A percentile compares a stretch with the other conserved stretches of the same genome.
These are phyloP conservation scores for Protonibea diacanthus DNA, from an alignment of 2,797 vertebrate genomes.

Conservation along the genomic window DNA sequence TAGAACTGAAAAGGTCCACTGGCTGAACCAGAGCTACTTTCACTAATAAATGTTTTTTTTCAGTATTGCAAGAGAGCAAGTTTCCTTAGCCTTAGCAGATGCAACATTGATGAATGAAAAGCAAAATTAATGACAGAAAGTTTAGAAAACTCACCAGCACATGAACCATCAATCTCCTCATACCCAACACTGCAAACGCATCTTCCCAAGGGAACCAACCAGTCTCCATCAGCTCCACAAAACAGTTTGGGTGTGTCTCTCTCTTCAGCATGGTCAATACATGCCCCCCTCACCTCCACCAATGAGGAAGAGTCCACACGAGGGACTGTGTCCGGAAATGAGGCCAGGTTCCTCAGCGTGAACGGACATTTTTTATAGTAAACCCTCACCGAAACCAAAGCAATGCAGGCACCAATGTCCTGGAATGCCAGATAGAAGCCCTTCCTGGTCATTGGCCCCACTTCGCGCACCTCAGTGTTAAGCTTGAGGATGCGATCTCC, in stretches of 20 bases:
- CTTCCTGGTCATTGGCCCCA: conserved; percentile 92
- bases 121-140: not conserved
- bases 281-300: conserved; percentile 96
- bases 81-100: not conserved
- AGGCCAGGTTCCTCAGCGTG: conserved; percentile 92
- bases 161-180: conserved; percentile 92
- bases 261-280: conserved; percentile 94
- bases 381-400: conserved; percentile 93
- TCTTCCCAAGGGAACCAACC: conserved; percentile 94
- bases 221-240: conserved; percentile 96
- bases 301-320: conserved; percentile 95
- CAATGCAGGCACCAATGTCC: conserved; percentile 97
- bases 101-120: not conserved
- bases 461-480: conserved; percentile 95
- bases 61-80: not conserved
- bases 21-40: not conserved
- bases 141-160: conserved; percentile 88
- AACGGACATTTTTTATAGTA: conserved; percentile 98
- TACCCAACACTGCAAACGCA: conserved; percentile 94
- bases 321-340: conserved; percentile 96
- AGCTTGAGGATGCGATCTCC: conserved; percentile 97
- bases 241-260: conserved; percentile 94
- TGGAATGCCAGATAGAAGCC: conserved; percentile 97
- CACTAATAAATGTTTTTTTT: not conserved
- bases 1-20: not conserved